These are phyloP conservation scores for Lepisosteus oculatus DNA, from an alignment of 2,113 vertebrate genomes.

Conservation along the genomic window DNA sequence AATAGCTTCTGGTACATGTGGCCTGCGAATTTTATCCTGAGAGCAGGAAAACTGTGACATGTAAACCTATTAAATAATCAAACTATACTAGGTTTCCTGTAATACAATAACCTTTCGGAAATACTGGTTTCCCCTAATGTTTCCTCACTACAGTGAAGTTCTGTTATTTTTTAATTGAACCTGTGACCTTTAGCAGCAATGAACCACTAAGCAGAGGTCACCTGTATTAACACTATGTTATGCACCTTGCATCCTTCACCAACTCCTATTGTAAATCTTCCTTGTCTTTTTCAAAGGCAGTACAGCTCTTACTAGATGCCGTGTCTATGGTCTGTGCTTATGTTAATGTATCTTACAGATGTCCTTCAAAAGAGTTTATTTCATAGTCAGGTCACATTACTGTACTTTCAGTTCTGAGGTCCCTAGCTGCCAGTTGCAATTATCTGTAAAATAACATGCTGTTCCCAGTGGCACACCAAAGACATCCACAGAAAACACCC, in stretches of 20 bases:
- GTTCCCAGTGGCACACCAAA: conserved; percentile 74
- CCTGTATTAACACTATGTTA: conserved; percentile 40
- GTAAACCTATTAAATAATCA: conserved; percentile 48
- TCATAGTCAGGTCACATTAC: conserved; percentile 86
- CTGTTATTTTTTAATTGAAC: conserved; percentile 37
- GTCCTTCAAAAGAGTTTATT: conserved; percentile 90
- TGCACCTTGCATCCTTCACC: conserved; percentile 54
- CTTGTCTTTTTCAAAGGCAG: conserved; percentile 55
- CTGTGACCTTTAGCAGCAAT: conserved; percentile 64
- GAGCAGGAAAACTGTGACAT: conserved; percentile 60
- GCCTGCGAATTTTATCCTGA: conserved; percentile 64
- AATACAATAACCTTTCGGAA: conserved; percentile 43
- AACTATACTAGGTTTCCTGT: conserved; percentile 48
- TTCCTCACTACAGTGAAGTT: conserved; percentile 44
- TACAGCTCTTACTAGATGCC: conserved; percentile 21
- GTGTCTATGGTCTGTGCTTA: conserved; percentile 40
- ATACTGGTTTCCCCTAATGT: too few relatives aligned
- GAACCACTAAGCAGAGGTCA: conserved; percentile 68
- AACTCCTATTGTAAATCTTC: conserved; percentile 60
- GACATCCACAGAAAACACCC: conserved; percentile 73
- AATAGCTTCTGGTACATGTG: conserved; percentile 53
- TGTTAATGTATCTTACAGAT: conserved; percentile 71
- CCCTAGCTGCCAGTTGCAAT: conserved; percentile 89
- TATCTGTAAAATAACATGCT: conserved; percentile 89
- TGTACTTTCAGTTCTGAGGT: conserved; percentile 80